Base-by-base conservation (phyloP, 2,797 vertebrate genomes). In the Siniperca obscura region DNA sequence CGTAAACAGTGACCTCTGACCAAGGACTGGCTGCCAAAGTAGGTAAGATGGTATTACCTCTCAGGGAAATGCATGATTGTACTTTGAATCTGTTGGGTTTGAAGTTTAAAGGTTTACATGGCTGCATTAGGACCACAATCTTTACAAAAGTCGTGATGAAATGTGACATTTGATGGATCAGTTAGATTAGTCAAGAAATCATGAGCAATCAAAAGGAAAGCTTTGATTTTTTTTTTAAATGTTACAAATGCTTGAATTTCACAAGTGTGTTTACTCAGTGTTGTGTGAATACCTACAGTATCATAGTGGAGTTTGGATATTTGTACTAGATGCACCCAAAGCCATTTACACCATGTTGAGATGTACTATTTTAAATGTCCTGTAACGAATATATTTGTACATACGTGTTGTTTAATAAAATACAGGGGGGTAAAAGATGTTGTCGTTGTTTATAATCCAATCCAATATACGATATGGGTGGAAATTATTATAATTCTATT, bases 61-160 rank as follows among this genome's bases (percentile, higher is more conserved):
- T 95, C 94, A 95, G 94, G 94, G 93, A 95, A 86, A 56, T 93
- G 93, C 94, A 95, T 94, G 94, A 93, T 93, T 93, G 91, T 93
- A 82, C 80, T 89, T 83, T 86, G 56, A 86, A 76, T 89, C 44
- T 74, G 77, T 64, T 69, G 65, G 27, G 70, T 82, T 84, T 81
- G 66, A 85, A 75, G 78, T 84, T 72, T 76, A 55, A 77, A 82
- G 78, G 70, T 88, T 74, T 53, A 71, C 70, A 60, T 60, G 76
- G 75, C 70, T 70, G 77, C 77, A 71, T 75, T 76, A 59, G 16
- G 77, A 76, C 64, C 70, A 44, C 75, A 48, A 50, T 77, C 72
- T 42, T 71, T 48, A 61, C 65, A 70, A 36, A 77, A 34, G 46
- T 76, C 48, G 72, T 17, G 55, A 22, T 64, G 36, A 57, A 62